Percentiles rank a stretch among this genome's conserved stretches.
Conservation (phyloP, 2,888 invertebrate genomes). For the Euzophera pinguis region DNA sequence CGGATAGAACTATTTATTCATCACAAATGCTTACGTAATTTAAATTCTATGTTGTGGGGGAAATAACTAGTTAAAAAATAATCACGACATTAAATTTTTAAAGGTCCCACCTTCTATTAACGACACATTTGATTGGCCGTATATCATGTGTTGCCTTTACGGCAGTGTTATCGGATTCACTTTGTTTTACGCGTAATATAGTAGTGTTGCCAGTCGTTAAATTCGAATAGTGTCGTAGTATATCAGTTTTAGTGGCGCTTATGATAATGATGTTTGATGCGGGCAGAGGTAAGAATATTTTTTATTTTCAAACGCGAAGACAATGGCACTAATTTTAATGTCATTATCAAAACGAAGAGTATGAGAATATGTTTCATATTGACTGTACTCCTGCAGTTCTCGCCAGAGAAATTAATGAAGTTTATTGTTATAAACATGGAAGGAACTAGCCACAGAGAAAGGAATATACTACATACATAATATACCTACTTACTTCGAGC, state of each 20-base stretch:
- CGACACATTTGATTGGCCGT: slow-evolving; percentile 38
- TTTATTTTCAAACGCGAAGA: neutral
- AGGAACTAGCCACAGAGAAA: too few relatives aligned
- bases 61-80: slow-evolving; percentile 19
- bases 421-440: too few relatives aligned
- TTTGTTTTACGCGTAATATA: slow-evolving; percentile 49
- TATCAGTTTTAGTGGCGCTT: slow-evolving; percentile 22
- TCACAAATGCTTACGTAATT: neutral
- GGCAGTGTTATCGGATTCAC: slow-evolving; percentile 31
- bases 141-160: slow-evolving; percentile 37
- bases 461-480: too few relatives aligned
- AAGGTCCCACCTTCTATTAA: slow-evolving; percentile 8
- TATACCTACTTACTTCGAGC: too few relatives aligned
- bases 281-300: neutral
- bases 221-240: slow-evolving; percentile 14
- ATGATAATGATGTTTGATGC: slow-evolving; percentile 7
- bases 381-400: too few relatives aligned
- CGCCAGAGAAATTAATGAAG: too few relatives aligned
- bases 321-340: too few relatives aligned
- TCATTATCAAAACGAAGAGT: too few relatives aligned
- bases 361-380: too few relatives aligned
- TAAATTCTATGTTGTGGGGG: neutral
- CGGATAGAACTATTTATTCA: too few relatives aligned
- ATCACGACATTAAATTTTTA: slow-evolving; percentile 24
- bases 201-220: slow-evolving; percentile 32